Percentiles rank a stretch among this genome's conserved stretches.
phyloP scores from a whole-genome alignment of 2,888 invertebrate genomes.

The Parnassius apollo region DNA sequence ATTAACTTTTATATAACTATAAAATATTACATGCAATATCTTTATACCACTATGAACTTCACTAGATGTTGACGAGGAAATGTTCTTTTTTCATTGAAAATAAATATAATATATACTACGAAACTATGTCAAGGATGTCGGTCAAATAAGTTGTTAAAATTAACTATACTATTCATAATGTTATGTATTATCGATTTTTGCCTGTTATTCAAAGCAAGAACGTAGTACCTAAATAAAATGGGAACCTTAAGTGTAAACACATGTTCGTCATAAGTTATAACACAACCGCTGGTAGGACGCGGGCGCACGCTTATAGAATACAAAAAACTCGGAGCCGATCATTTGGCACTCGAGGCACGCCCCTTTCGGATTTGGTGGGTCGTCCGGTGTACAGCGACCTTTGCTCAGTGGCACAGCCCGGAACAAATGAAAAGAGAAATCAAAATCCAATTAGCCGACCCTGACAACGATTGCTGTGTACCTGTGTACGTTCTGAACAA shows the following conservation, averaged over 20 bases:
- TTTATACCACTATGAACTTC: no score
- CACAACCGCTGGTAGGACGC: conserved; percentile 9
- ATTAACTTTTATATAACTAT: no score
- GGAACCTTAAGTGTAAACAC: conserved; percentile 18
- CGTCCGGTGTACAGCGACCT: conserved; percentile 23
- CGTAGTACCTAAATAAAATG: not conserved
- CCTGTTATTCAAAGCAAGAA: no score
- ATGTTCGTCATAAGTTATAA: conserved; percentile 7
- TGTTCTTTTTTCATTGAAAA: no score
- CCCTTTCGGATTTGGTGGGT: conserved; percentile 14
- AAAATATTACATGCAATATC: no score
- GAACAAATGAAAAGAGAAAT: conserved; percentile 22
- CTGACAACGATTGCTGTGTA: conserved; percentile 11
- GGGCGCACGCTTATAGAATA: conserved; percentile 14
- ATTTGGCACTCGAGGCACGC: conserved; percentile 21
- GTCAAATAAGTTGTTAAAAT: no score
- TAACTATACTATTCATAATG: no score
- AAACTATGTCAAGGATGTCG: no score
- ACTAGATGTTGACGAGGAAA: no score
- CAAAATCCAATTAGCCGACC: conserved; percentile 19
- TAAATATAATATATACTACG: no score
- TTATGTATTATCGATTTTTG: no score
- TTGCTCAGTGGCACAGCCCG: conserved; percentile 9
- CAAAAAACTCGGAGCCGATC: conserved; percentile 8
- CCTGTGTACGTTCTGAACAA: conserved; percentile 2